These are phyloP conservation scores for Trachurus trachurus DNA, from an alignment of 2,797 vertebrate genomes.

Conservation along the genomic window DNA sequence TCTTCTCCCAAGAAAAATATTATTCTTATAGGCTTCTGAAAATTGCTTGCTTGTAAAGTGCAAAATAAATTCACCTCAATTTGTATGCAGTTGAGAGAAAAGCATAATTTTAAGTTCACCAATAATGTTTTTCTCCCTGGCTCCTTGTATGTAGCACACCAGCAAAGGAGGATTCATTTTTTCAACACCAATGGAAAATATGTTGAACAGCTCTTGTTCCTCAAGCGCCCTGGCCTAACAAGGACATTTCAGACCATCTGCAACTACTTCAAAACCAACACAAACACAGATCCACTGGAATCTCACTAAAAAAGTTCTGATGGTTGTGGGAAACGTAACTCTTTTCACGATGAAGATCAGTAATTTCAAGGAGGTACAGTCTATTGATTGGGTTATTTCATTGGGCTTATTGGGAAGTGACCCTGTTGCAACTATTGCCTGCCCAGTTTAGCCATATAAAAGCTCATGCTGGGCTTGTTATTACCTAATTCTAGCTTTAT, in stretches of 20 bases:
- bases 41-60: background rate
- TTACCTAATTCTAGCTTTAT: too few relatives aligned
- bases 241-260: constrained; percentile 1
- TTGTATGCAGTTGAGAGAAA: background rate
- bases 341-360: background rate
- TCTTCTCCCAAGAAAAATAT: too few relatives aligned
- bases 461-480: too few relatives aligned
- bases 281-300: background rate
- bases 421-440: too few relatives aligned
- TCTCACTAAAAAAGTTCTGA: background rate
- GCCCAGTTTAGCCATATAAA: too few relatives aligned
- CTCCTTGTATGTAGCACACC: constrained; percentile 32
- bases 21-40: background rate
- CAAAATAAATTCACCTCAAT: background rate
- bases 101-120: constrained; percentile 5
- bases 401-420: too few relatives aligned
- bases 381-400: background rate
- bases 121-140: background rate
- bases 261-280: background rate
- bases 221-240: background rate
- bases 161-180: background rate
- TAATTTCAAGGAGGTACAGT: background rate
- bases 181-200: background rate
- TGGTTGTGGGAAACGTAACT: background rate
- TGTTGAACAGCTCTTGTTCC: background rate